These are phyloP conservation scores for Syngnathus floridae DNA, from an alignment of 2,113 vertebrate genomes.

Conservation along the genomic window DNA sequence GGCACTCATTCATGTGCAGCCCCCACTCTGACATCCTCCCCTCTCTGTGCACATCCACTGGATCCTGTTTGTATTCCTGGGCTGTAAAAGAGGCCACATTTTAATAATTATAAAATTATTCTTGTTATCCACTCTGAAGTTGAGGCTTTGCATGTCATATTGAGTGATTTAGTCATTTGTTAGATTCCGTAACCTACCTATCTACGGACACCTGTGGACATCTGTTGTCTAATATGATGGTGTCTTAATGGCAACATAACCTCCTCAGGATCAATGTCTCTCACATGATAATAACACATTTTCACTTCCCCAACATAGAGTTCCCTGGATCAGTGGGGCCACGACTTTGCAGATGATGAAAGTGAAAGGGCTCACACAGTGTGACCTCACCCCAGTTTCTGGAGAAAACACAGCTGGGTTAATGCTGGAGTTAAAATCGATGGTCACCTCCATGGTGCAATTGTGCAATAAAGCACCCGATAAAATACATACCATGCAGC, in stretches of 20 bases:
- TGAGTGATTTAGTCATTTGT: neutral
- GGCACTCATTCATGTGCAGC: conserved; percentile 1
- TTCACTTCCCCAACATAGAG: conserved; percentile 47
- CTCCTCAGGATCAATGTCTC: conserved; percentile 4
- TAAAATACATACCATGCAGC: neutral
- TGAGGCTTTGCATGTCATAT: neutral
- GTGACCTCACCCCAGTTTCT: conserved; percentile 51
- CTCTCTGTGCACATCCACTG: neutral
- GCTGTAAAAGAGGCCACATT: neutral
- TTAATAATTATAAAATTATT: neutral
- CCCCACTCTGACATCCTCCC: neutral
- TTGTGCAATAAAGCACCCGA: neutral
- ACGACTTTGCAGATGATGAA: conserved; percentile 30
- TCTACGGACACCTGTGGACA: neutral
- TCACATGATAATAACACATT: conserved; percentile 44
- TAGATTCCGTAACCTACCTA: neutral
- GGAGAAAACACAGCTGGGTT: conserved; percentile 43
- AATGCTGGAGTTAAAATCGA: conserved; percentile 47
- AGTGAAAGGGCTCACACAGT: conserved; percentile 1
- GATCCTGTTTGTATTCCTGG: neutral
- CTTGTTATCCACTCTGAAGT: neutral
- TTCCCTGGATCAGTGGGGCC: conserved; percentile 5
- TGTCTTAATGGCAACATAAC: neutral
- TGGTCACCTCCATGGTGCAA: neutral
- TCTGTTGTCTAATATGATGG: neutral